Percentiles rank a stretch among this genome's conserved stretches.
phyloP scores from a whole-genome alignment of 2,797 vertebrate genomes.

The Sciaenops ocellatus region DNA sequence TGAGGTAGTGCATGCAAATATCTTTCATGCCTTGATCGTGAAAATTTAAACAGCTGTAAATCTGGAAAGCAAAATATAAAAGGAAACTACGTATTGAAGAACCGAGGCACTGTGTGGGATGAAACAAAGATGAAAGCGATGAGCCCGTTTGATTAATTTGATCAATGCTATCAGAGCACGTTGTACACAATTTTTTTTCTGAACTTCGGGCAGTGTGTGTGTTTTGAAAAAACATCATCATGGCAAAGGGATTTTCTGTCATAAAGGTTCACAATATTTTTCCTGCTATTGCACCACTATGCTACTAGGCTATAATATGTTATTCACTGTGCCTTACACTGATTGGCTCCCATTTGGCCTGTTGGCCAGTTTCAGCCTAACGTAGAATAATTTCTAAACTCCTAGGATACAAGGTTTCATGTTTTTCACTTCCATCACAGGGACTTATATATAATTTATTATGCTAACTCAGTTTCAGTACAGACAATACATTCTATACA shows the following conservation, averaged over 20 bases:
- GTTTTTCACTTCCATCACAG: constrained; percentile 35
- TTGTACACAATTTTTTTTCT: constrained; percentile 39
- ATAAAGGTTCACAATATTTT: constrained; percentile 49
- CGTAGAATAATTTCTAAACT: constrained; percentile 34
- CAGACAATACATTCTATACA: not conserved
- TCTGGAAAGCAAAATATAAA: constrained; percentile 36
- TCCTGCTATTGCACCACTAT: constrained; percentile 63
- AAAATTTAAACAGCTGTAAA: constrained; percentile 32
- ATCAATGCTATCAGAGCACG: constrained; percentile 52
- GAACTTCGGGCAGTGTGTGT: constrained; percentile 47
- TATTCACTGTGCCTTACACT: constrained; percentile 51
- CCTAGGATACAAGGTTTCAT: constrained; percentile 13
- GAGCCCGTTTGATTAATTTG: constrained; percentile 53
- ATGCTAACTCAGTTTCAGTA: not conserved
- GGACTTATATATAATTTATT: constrained; percentile 19
- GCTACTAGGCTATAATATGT: constrained; percentile 56
- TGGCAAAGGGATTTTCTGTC: constrained; percentile 56
- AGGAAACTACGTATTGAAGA: constrained; percentile 36
- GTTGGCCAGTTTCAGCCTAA: constrained; percentile 32
- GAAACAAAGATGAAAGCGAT: constrained; percentile 59
- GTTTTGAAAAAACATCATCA: constrained; percentile 49
- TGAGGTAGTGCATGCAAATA: constrained; percentile 10
- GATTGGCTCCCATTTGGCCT: constrained; percentile 64
- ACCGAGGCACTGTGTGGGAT: constrained; percentile 40
- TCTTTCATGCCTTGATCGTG: constrained; percentile 32